Conservation (phyloP, 2,888 invertebrate species). For the Labia minor region DNA sequence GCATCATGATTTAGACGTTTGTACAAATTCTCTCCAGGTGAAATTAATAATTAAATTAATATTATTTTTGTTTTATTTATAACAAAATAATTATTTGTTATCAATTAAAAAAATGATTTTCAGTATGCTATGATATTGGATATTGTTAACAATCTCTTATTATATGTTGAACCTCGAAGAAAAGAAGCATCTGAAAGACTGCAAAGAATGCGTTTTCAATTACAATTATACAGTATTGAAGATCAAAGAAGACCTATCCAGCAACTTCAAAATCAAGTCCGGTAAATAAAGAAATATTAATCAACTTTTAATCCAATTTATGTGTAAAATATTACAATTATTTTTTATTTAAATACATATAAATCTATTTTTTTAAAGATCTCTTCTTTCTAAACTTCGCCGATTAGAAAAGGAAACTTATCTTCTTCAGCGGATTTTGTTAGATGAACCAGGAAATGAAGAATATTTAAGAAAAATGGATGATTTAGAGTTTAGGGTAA, state of each 20-base stretch:
- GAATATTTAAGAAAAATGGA: conserved; percentile 51
- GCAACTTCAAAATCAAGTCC: conserved; percentile 68
- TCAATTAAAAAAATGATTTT: too few relatives aligned
- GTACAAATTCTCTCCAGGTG: conserved; percentile 83
- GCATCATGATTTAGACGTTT: conserved; percentile 97
- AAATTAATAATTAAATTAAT: conserved; percentile 9
- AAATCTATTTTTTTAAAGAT: conserved; percentile 29
- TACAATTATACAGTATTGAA: conserved; percentile 81
- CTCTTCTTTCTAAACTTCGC: conserved; percentile 65
- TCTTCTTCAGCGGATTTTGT: conserved; percentile 66
- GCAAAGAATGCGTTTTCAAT: conserved; percentile 86
- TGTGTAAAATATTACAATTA: not conserved
- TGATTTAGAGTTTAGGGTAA: conserved; percentile 57
- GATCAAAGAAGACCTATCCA: conserved; percentile 88
- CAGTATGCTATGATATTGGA: conserved; percentile 95
- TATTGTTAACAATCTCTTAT: conserved; percentile 90
- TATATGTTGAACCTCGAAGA: conserved; percentile 92
- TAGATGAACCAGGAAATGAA: conserved; percentile 44
- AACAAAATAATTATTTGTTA: conserved; percentile 13
- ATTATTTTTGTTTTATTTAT: not conserved
- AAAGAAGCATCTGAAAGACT: conserved; percentile 81
- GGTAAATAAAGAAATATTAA: conserved; percentile 31
- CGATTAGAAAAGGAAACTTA: conserved; percentile 84
- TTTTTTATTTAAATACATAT: not conserved
- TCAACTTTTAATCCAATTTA: not conserved